phyloP scores from a whole-genome alignment of 2,888 invertebrate species.

The Pogonocherus hispidulus region DNA sequence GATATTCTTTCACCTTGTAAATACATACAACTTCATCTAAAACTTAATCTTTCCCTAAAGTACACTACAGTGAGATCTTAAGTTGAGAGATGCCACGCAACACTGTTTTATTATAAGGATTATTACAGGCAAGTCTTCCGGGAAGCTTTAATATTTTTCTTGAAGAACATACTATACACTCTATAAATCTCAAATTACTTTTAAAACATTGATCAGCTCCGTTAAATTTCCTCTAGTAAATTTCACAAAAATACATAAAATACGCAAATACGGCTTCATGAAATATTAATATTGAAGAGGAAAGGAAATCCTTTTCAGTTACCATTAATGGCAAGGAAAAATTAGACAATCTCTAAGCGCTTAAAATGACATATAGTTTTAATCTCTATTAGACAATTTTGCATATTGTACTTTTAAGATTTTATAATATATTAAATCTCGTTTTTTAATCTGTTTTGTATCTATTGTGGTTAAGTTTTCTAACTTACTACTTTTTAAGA shows the following conservation, averaged over 20 bases:
- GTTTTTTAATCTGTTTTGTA: too few relatives aligned
- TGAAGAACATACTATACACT: neutral
- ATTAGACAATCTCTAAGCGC: too few relatives aligned
- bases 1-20: neutral
- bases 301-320: neutral
- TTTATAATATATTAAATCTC: too few relatives aligned
- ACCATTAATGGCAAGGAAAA: too few relatives aligned
- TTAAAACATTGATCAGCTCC: constrained; percentile 12
- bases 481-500: too few relatives aligned
- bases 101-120: constrained; percentile 17
- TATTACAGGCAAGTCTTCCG: neutral
- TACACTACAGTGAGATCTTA: constrained; percentile 12
- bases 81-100: neutral
- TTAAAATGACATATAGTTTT: too few relatives aligned
- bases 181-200: neutral
- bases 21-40: neutral
- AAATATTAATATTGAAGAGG: neutral
- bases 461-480: too few relatives aligned
- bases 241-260: neutral
- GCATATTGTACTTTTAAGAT: too few relatives aligned
- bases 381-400: too few relatives aligned
- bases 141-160: neutral
- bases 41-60: constrained; percentile 3
- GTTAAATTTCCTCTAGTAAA: neutral
- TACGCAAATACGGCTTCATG: neutral